Base-by-base conservation (phyloP, 2,797 vertebrate genomes). In the Acipenser oxyrinchus region DNA sequence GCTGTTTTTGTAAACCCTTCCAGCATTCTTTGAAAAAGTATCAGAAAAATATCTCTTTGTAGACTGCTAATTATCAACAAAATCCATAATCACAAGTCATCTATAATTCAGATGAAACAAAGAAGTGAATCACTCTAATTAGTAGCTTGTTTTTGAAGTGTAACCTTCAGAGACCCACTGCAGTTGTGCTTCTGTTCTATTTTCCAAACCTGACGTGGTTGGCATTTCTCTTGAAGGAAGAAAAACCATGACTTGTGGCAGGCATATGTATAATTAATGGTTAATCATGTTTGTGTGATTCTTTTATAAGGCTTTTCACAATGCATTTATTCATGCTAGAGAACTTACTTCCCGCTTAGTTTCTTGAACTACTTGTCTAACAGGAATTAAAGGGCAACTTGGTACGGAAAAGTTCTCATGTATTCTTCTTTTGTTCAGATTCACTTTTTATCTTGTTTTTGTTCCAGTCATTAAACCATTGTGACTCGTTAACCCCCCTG, bases 41-140 rank as follows among this genome's bases (percentile, higher is more conserved):
- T 74, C 75, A 75, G 37, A 37, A 37, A 82, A 74, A 68, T 66
- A 82, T 78, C 73, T 71, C 66, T 74, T 80, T 78, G 82, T 77
- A 57, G 72, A 71, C 72, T 81, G 75, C 76, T 86, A 83, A 87
- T 86, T 83, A 82, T 64, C 12, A 73, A 75, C 67, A 51, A 74
- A 75, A 70, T 72, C 68, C 75, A 83, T 82, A 82, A 89, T 87
- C 81, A 73, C 76, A 78, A 37, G 37, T 86, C 84, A 83, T 81
- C 77, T 77, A 80, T 78, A 83, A 82, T 81, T 80, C 80, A 76
- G 77, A 73, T 68, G 76, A 83, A 77, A 76, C 76, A 77, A 74
- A 76, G 37, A 75, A 82, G 78, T 78, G 81, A 83, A 79, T 76
- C 69, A 76, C 79, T 84, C 82, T 89, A 87, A 88, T 89, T 88